Evolutionary conservation across 2,797 vertebrate species (phyloP).

Genomic region (Amblyraja radiata): DNA sequence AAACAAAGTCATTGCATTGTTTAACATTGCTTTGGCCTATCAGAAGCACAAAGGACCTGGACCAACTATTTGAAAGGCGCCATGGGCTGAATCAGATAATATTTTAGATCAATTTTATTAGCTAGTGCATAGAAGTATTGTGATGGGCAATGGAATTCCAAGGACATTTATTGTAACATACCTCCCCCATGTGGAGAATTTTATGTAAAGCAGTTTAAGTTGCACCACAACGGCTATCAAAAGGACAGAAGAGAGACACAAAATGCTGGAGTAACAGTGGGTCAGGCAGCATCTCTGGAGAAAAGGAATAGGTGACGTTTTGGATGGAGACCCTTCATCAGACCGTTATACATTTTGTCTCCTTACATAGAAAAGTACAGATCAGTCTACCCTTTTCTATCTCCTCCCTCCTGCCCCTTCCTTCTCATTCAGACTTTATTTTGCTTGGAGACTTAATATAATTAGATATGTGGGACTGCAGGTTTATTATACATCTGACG

Average conservation of each 20-base stretch:
- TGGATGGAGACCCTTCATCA: no score
- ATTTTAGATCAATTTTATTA: neutral
- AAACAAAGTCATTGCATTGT: no score
- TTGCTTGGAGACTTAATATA: neutral
- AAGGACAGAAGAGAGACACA: no score
- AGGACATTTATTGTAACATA: slow-evolving; percentile 1
- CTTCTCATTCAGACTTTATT: neutral
- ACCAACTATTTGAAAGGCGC: neutral
- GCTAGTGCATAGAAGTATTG: no score
- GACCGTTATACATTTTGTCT: no score
- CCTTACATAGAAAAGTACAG: neutral
- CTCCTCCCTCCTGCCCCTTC: neutral
- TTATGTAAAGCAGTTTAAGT: slow-evolving; percentile 17
- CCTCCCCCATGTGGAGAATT: neutral
- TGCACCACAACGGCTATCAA: no score
- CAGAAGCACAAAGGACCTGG: no score
- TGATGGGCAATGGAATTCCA: neutral
- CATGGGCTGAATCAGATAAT: neutral
- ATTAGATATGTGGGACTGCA: neutral
- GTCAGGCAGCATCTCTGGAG: no score
- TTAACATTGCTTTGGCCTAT: no score
- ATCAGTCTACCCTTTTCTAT: neutral
- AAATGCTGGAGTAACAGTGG: no score
- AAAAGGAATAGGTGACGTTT: no score
- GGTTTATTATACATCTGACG: neutral